A percentile compares a stretch with the other conserved stretches of the same genome.
These are phyloP conservation scores for Danio tinwini DNA, from an alignment of 2,797 vertebrate genomes.

Conservation along the genomic window DNA sequence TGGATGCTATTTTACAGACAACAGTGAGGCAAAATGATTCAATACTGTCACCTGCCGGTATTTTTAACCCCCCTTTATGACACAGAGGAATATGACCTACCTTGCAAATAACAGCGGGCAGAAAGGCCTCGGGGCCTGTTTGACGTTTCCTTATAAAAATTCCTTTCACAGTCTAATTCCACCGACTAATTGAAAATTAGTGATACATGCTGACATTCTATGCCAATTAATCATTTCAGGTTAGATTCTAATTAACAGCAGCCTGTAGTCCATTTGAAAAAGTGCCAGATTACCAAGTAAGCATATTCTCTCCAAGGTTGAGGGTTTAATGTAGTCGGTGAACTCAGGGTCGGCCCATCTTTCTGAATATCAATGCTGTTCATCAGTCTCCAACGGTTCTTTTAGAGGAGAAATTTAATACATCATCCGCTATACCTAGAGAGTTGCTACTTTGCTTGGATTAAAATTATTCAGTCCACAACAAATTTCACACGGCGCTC, in stretches of 20 bases:
- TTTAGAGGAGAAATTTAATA: slow-evolving; percentile 24
- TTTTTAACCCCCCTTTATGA: slow-evolving; percentile 1
- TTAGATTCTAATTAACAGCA: slow-evolving; percentile 78
- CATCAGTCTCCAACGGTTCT: slow-evolving; percentile 25
- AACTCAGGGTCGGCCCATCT: slow-evolving; percentile 59
- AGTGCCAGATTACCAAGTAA: slow-evolving; percentile 73
- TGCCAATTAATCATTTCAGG: slow-evolving; percentile 74
- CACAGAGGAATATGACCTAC: slow-evolving; percentile 12
- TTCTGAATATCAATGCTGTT: slow-evolving; percentile 55
- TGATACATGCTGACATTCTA: slow-evolving; percentile 69
- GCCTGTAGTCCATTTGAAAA: slow-evolving; percentile 70
- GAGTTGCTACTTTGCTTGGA: neutral
- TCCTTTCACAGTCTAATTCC: slow-evolving; percentile 51
- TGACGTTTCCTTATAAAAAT: slow-evolving; percentile 34
- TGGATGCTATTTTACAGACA: slow-evolving; percentile 22
- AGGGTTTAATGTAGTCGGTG: slow-evolving; percentile 73
- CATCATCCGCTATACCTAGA: neutral
- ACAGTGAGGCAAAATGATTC: neutral
- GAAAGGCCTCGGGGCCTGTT: slow-evolving; percentile 29
- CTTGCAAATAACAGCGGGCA: slow-evolving; percentile 31
- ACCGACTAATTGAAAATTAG: slow-evolving; percentile 61
- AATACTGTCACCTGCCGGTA: slow-evolving; percentile 12
- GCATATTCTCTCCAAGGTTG: slow-evolving; percentile 70
- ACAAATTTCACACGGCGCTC: neutral
- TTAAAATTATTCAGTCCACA: slow-evolving; percentile 16